Base-by-base conservation (phyloP, 2,797 vertebrate genomes). In the Margarornis squamiger region DNA sequence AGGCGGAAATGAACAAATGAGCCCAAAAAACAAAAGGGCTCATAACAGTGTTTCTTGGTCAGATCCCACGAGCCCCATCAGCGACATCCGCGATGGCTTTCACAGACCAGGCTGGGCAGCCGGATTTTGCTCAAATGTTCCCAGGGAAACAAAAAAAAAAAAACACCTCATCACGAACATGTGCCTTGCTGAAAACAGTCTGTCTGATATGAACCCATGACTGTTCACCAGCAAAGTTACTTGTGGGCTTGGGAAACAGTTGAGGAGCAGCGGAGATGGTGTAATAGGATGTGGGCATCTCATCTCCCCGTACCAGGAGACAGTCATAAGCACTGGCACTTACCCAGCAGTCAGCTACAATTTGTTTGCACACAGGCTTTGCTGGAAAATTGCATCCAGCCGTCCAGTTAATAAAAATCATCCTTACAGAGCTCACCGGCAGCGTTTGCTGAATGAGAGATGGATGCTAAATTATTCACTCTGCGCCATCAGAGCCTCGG, bases 391-490 rank as follows among this genome's bases (percentile, higher is more conserved):
- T 92, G 94, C 86, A 94, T 92, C 82, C 86, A 94, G 90, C 51
- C 94, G 12, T 59, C 83, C 93, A 62, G 93, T 84, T 92, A 91
- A 94, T 93, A 91, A 94, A 93, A 94, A 62, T 68, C 91, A 70
- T 89, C 77, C 90, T 87, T 70, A 1, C 86, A 24, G 76, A 66
- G 88, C 88, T 94, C 93, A 62, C 66, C 59, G 21, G 92, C 91
- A 55, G 88, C 9, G 6, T 45, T 86, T 83, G 93, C 93, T 95
- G 94, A 95, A 95, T 93, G 94, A 90, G 90, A 75, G 93, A 81
- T 43, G 80, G 94, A 77, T 92, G 83, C 73, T 95, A 3, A 97
- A 93, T 96, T 95, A 92, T 95, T 96, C 93, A 96, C 90, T 76
- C 45, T 21, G 85, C 51, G 14, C 72, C 92, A 67, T 5, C 14